A percentile compares a stretch with the other conserved stretches of the same genome.
Evolutionary conservation across 2,888 invertebrate genomes (phyloP).

Genomic region (Tuberolachnus salignus): DNA sequence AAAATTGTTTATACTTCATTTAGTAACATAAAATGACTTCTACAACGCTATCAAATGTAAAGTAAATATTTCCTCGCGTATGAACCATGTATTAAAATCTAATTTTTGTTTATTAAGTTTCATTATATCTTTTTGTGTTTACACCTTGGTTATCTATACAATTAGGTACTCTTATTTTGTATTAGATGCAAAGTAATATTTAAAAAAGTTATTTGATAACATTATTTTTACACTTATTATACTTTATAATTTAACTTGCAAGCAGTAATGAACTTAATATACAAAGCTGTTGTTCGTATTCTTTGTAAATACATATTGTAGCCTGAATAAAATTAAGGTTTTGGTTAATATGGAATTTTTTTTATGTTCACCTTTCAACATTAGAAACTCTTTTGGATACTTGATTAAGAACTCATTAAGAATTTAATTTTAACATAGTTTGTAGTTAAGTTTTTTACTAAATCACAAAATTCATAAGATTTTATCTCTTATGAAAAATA

Average conservation of each 20-base stretch:
- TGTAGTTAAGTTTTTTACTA: too few species aligned
- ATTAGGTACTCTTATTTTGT: neutral
- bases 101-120: constrained; percentile 11
- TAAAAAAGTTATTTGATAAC: constrained; percentile 28
- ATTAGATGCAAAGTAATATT: neutral
- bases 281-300: constrained; percentile 26
- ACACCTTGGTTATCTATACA: neutral
- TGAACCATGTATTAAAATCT: neutral
- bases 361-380: neutral
- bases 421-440: too few species aligned
- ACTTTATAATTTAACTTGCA: constrained; percentile 18
- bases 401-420: too few species aligned
- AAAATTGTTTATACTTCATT: neutral
- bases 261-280: constrained; percentile 16
- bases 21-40: neutral
- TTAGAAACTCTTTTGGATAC: too few species aligned
- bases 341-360: constrained; percentile 29
- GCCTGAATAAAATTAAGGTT: constrained; percentile 50
- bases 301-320: constrained; percentile 36
- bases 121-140: neutral
- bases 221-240: constrained; percentile 30
- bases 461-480: too few species aligned
- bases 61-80: neutral
- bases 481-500: too few species aligned
- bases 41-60: constrained; percentile 25